Evolutionary conservation across 2,888 invertebrate species (phyloP).

Genomic region (Busseola fusca): DNA sequence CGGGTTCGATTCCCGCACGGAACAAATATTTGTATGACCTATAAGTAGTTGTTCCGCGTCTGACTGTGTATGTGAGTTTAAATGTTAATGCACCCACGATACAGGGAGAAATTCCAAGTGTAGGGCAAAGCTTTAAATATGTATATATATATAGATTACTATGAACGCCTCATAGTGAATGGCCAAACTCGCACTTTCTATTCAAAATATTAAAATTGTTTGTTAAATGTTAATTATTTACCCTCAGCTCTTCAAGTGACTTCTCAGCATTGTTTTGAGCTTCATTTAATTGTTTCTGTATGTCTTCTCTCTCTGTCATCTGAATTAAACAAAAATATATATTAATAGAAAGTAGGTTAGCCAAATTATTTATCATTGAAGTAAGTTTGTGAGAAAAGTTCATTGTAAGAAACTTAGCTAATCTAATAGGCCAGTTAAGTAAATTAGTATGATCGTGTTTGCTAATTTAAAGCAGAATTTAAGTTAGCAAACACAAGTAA

Average conservation of each 20-base stretch:
- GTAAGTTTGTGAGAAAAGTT: neutral
- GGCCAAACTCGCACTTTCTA: neutral
- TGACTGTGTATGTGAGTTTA: too few relatives aligned
- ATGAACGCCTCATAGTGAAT: neutral
- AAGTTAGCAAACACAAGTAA: neutral
- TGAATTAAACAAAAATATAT: constrained; percentile 50
- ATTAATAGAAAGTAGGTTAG: neutral
- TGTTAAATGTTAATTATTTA: constrained; percentile 63
- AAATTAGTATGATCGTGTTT: neutral
- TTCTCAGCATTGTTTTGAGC: constrained; percentile 77
- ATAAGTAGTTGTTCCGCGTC: too few relatives aligned
- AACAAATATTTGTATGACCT: too few relatives aligned
- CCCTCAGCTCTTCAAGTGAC: constrained; percentile 75
- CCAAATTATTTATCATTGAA: neutral
- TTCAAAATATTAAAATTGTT: constrained; percentile 7
- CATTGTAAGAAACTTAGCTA: neutral
- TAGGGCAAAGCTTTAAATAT: too few relatives aligned
- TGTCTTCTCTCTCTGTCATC: constrained; percentile 79
- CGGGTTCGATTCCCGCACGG: too few relatives aligned
- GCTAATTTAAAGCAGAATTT: too few relatives aligned
- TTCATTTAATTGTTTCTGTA: constrained; percentile 74
- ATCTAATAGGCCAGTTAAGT: neutral
- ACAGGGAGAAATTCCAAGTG: too few relatives aligned
- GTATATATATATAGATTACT: neutral
- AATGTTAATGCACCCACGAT: too few relatives aligned